A percentile compares a stretch with the other conserved stretches of the same genome.
Evolutionary conservation across 2,113 vertebrate species (phyloP).

Genomic region (Dromiciops gliroides): DNA sequence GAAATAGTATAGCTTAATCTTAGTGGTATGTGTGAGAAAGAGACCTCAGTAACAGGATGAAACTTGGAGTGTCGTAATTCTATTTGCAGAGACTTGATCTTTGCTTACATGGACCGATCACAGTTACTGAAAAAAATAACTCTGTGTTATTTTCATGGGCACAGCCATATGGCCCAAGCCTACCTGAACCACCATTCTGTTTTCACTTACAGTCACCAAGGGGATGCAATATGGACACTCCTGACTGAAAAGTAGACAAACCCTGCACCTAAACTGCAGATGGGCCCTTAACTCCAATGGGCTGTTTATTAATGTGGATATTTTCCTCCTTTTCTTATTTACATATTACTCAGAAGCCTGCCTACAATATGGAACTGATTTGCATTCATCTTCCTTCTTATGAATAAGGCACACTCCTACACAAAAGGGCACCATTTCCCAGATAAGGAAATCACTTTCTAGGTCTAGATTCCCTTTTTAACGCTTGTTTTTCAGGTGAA

Average conservation of each 20-base stretch:
- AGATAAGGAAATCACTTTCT: slow-evolving; percentile 46
- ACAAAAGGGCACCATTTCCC: slow-evolving; percentile 75
- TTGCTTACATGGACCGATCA: slow-evolving; percentile 80
- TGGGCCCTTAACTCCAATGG: slow-evolving; percentile 73
- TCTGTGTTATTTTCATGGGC: slow-evolving; percentile 81
- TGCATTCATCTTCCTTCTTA: slow-evolving; percentile 80
- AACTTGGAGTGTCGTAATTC: slow-evolving; percentile 72
- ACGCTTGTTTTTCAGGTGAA: slow-evolving; percentile 18
- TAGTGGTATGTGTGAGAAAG: slow-evolving; percentile 77
- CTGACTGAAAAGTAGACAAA: slow-evolving; percentile 79
- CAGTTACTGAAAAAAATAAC: slow-evolving; percentile 81
- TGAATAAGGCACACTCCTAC: slow-evolving; percentile 80
- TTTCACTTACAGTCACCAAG: slow-evolving; percentile 74
- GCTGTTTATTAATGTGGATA: slow-evolving; percentile 79
- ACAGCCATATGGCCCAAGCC: slow-evolving; percentile 79
- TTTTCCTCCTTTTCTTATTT: slow-evolving; percentile 82
- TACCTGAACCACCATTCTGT: slow-evolving; percentile 79
- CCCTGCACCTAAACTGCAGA: slow-evolving; percentile 76
- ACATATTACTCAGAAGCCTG: slow-evolving; percentile 84
- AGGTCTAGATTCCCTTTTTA: slow-evolving; percentile 37
- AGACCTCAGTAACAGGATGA: slow-evolving; percentile 78
- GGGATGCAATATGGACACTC: slow-evolving; percentile 76
- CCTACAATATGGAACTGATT: slow-evolving; percentile 82
- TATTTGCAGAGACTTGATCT: slow-evolving; percentile 79
- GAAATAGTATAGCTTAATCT: slow-evolving; percentile 78